Percentiles rank a stretch among this genome's conserved stretches.
Conservation (phyloP, 2,113 vertebrate genomes). For the Chunga burmeisteri region DNA sequence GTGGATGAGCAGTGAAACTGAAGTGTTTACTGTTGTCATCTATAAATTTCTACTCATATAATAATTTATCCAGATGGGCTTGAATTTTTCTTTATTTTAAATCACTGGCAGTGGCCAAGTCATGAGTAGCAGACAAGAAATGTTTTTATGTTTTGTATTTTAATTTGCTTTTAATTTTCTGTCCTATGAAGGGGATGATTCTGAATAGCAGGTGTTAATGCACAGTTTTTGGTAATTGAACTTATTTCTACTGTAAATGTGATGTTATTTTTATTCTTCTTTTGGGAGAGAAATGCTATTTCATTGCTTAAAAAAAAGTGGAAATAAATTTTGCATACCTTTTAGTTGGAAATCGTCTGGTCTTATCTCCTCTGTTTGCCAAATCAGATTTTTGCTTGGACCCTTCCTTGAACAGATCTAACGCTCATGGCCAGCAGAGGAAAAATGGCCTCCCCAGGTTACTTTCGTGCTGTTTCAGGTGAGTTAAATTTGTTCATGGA, state of each 20-base stretch:
- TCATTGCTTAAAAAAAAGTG: background rate
- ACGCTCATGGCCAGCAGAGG: background rate
- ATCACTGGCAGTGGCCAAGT: background rate
- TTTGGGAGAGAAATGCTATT: background rate
- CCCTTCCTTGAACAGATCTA: background rate
- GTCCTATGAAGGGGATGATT: background rate
- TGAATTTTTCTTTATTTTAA: background rate
- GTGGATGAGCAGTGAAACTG: background rate
- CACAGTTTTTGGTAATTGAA: background rate
- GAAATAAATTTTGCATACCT: background rate
- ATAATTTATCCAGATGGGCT: background rate
- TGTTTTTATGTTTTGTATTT: background rate
- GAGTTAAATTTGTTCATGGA: conserved; percentile 21
- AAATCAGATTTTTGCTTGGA: background rate
- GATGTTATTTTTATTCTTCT: background rate
- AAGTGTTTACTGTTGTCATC: background rate
- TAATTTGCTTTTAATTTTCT: background rate
- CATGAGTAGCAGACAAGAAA: background rate
- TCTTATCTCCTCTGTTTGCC: background rate
- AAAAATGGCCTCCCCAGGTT: background rate
- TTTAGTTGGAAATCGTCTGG: background rate
- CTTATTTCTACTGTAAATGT: background rate
- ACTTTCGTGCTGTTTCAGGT: background rate
- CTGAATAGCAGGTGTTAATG: background rate
- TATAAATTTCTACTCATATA: background rate